A percentile compares a stretch with the other conserved stretches of the same genome.
phyloP scores from a whole-genome alignment of 1,140 invertebrate genomes.

The Drosophila sproati region DNA sequence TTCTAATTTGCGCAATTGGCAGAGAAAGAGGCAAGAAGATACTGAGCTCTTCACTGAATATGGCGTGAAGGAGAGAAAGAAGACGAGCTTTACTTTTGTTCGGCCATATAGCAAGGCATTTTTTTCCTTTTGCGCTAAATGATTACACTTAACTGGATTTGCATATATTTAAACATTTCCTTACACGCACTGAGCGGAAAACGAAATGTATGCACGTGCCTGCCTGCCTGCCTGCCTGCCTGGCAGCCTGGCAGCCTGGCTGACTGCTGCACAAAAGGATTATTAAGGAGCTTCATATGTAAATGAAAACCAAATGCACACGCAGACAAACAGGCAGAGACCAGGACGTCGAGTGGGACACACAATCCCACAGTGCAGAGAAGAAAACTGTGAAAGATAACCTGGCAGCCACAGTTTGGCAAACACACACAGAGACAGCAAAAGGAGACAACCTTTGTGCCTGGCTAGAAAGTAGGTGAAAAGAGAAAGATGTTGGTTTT shows the following conservation, averaged over 20 bases:
- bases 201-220: constrained; percentile 76
- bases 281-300: constrained; percentile 84
- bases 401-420: constrained; percentile 80
- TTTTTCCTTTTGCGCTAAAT: constrained; percentile 70
- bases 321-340: constrained; percentile 48
- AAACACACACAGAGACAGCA: constrained; percentile 52
- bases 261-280: constrained; percentile 80
- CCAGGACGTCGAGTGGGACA: constrained; percentile 1
- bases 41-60: not conserved
- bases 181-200: constrained; percentile 75
- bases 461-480: constrained; percentile 78
- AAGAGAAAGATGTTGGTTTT: constrained; percentile 30
- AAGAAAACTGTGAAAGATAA: constrained; percentile 66
- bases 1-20: constrained; percentile 67
- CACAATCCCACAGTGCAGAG: constrained; percentile 15
- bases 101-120: constrained; percentile 40
- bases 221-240: constrained; percentile 27
- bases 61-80: not conserved
- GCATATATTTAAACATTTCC: constrained; percentile 83
- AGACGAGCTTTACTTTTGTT: constrained; percentile 39
- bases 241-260: constrained; percentile 26
- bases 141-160: constrained; percentile 83
- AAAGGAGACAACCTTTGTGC: constrained; percentile 58
- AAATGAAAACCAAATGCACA: constrained; percentile 84
- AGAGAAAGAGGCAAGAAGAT: not conserved